Conservation (phyloP, 2,888 invertebrate genomes). For the Lithodes maja region DNA sequence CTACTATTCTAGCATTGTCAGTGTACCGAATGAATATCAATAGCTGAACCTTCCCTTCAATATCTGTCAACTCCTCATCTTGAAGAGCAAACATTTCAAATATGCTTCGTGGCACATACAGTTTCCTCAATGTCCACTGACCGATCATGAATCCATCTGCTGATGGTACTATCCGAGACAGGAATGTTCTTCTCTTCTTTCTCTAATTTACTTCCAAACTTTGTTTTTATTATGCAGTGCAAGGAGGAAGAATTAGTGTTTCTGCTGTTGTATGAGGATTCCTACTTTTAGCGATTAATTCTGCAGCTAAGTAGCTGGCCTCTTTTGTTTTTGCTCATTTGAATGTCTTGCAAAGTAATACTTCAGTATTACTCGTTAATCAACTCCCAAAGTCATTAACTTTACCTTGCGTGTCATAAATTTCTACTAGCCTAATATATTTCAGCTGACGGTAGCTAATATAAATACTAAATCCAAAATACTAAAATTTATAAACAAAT, state of each 20-base stretch:
- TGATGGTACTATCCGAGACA: constrained; percentile 24
- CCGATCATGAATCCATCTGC: constrained; percentile 22
- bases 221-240: constrained; percentile 21
- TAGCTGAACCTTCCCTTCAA: constrained; percentile 15
- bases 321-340: constrained; percentile 26
- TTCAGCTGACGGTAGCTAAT: too few species aligned
- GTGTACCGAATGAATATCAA: constrained; percentile 26
- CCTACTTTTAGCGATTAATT: constrained; percentile 28
- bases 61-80: constrained; percentile 28
- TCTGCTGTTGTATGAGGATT: constrained; percentile 15
- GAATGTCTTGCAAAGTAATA: constrained; percentile 34
- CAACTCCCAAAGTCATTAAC: too few species aligned
- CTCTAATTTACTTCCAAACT: background rate
- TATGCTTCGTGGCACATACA: background rate
- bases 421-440: too few species aligned
- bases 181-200: background rate
- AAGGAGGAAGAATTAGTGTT: constrained; percentile 15
- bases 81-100: constrained; percentile 22
- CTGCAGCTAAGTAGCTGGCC: constrained; percentile 45
- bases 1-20: too few species aligned
- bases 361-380: background rate
- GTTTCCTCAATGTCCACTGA: constrained; percentile 21
- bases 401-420: too few species aligned
- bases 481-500: too few species aligned
- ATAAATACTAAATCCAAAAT: too few species aligned